phyloP scores from a whole-genome alignment of 2,888 invertebrate species.

The Lithophane ornitopus region DNA sequence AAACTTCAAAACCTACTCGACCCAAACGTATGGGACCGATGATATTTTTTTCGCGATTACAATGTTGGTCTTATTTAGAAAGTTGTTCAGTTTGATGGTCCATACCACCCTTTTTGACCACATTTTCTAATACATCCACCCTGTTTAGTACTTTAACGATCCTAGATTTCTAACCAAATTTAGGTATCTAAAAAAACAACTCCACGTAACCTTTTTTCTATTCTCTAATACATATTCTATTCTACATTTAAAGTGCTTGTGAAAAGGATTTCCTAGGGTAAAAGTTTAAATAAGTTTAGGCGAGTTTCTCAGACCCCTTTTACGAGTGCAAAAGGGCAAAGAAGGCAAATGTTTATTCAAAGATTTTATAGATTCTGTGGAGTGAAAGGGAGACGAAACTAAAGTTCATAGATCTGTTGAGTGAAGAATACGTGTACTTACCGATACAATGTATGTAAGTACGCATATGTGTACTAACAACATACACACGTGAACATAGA shows the following conservation, averaged over 20 bases:
- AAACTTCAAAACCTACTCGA: too few relatives aligned
- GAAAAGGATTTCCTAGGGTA: slow-evolving; percentile 89
- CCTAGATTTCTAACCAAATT: slow-evolving; percentile 72
- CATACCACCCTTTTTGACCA: too few relatives aligned
- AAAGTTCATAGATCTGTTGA: slow-evolving; percentile 70
- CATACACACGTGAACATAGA: slow-evolving; percentile 19
- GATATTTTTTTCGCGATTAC: too few relatives aligned
- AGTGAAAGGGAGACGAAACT: slow-evolving; percentile 77
- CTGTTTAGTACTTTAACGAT: slow-evolving; percentile 37
- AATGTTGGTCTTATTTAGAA: too few relatives aligned
- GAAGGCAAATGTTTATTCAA: slow-evolving; percentile 90
- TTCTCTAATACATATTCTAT: slow-evolving; percentile 88
- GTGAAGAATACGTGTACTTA: slow-evolving; percentile 57
- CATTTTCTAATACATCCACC: too few relatives aligned
- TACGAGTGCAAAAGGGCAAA: slow-evolving; percentile 89
- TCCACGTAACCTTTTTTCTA: slow-evolving; percentile 77
- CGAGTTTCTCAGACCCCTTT: slow-evolving; percentile 88
- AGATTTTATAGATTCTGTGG: slow-evolving; percentile 87
- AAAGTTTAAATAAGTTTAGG: slow-evolving; percentile 90
- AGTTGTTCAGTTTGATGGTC: too few relatives aligned
- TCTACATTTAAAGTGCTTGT: slow-evolving; percentile 87
- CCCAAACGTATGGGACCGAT: too few relatives aligned
- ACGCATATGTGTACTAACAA: slow-evolving; percentile 21
- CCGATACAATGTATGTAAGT: slow-evolving; percentile 25
- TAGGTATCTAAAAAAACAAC: slow-evolving; percentile 77